Base-by-base conservation (phyloP, 2,113 vertebrate species). In the Rhinopomastus cyanomelas region DNA sequence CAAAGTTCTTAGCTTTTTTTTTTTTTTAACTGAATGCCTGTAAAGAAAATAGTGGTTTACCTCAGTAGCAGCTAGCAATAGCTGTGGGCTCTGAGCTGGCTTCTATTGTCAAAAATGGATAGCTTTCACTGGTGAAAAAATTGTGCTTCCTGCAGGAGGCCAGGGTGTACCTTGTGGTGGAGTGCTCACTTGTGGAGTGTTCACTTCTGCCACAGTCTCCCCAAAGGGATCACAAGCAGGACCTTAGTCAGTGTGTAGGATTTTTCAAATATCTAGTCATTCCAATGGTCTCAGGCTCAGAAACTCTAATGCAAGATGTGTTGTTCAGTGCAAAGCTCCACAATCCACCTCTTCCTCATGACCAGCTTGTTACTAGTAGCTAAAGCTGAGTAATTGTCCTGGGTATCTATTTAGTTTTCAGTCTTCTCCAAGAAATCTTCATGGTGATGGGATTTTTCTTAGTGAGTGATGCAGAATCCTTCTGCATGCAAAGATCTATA, bases 391-490 rank as follows among this genome's bases (percentile, higher is more conserved):
- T 57, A 91, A 51, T 37, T 90, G 66, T 12, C 29, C 25, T 30
- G 48, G 37, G 32, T 74, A 9, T 60, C 30, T 57, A 32, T 86
- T 77, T 52, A 46, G 16, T 66, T 94, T 91, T 77, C 88, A 56
- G 34, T 64, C 16, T 82, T 65, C 46, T 93, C 67, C 82, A 89
- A 88, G 67, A 57, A 88, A 77, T 84, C 61, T 88, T 65, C 32
- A 8, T 48, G 32, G 14, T 66, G 59, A 36, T 79, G 53, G 20
- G 9, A n/a, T 79, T 86, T 81, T 91, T 81, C n/a, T n/a, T 73
- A 15, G 27, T 67, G 20, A 76, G 23, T 59, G 65, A 81, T 75
- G 27, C 18, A 57, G 62, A 95, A 34, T 93, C 60, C 74, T 81
- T 84, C 90, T 49, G 55, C 30, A 16, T 82, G 53, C 53, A 66